A percentile compares a stretch with the other conserved stretches of the same genome.
Evolutionary conservation across 2,113 vertebrate genomes (phyloP).

Genomic region (Suncus etruscus): DNA sequence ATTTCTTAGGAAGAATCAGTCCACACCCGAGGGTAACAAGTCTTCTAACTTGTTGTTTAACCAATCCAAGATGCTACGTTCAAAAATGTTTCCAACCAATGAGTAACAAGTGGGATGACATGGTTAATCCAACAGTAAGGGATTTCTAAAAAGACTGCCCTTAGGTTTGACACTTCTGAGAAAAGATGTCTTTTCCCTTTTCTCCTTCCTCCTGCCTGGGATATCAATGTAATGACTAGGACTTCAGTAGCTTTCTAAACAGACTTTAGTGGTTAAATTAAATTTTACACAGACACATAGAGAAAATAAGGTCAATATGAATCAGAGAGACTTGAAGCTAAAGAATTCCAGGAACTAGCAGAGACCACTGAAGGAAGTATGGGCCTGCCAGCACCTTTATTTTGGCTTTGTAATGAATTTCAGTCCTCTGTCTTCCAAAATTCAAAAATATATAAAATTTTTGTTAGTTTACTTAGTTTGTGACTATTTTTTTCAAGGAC

Average conservation of each 20-base stretch:
- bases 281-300: background rate
- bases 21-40: no score
- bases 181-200: background rate
- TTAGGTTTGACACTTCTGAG: background rate
- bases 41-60: no score
- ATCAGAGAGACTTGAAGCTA: background rate
- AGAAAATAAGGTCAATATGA: background rate
- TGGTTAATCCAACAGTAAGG: no score
- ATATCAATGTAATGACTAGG: background rate
- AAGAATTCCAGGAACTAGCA: background rate
- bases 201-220: background rate
- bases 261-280: background rate
- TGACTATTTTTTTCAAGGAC: background rate
- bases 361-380: background rate
- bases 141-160: conserved; percentile 7
- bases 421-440: background rate
- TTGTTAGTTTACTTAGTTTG: background rate
- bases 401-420: background rate
- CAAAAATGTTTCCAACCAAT: no score
- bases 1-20: no score
- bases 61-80: no score
- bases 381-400: background rate
- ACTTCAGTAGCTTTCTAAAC: conserved; percentile 5
- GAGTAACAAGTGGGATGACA: no score
- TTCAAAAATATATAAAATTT: background rate